Percentiles rank a stretch among this genome's conserved stretches.
Evolutionary conservation across 2,888 invertebrate genomes (phyloP).

Genomic region (Orthosia cruda): DNA sequence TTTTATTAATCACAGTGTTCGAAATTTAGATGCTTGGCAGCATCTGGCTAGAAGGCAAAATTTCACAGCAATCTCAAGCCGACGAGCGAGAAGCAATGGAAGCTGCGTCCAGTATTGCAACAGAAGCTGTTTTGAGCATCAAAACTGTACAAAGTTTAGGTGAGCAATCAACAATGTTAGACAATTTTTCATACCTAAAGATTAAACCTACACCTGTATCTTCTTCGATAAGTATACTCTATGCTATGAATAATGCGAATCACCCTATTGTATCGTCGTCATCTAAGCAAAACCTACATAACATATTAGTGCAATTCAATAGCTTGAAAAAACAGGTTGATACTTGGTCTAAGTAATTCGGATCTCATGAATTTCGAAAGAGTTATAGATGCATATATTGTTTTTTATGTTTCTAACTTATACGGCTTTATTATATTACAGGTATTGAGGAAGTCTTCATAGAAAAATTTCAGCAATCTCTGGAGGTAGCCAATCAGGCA

Average conservation of each 20-base stretch:
- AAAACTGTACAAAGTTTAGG: conserved; percentile 93
- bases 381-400: neutral
- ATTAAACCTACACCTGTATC: too few species aligned
- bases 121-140: conserved; percentile 93
- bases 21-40: conserved; percentile 89
- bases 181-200: too few species aligned
- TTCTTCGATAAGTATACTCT: too few species aligned
- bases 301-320: neutral
- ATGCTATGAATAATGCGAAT: neutral
- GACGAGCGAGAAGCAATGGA: conserved; percentile 93
- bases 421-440: conserved; percentile 58
- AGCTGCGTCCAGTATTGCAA: conserved; percentile 92
- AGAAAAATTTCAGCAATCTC: conserved; percentile 89
- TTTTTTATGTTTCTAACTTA: neutral
- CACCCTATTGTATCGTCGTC: neutral
- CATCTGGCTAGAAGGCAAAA: conserved; percentile 92
- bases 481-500: conserved; percentile 89
- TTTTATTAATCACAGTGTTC: neutral
- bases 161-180: conserved; percentile 64
- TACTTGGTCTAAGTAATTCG: neutral
- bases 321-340: neutral
- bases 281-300: neutral
- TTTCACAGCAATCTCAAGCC: conserved; percentile 91
- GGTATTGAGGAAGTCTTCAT: conserved; percentile 92
- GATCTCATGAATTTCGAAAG: neutral